Evolutionary conservation across 2,113 vertebrate genomes (phyloP).

Genomic region (Mustelus asterias): DNA sequence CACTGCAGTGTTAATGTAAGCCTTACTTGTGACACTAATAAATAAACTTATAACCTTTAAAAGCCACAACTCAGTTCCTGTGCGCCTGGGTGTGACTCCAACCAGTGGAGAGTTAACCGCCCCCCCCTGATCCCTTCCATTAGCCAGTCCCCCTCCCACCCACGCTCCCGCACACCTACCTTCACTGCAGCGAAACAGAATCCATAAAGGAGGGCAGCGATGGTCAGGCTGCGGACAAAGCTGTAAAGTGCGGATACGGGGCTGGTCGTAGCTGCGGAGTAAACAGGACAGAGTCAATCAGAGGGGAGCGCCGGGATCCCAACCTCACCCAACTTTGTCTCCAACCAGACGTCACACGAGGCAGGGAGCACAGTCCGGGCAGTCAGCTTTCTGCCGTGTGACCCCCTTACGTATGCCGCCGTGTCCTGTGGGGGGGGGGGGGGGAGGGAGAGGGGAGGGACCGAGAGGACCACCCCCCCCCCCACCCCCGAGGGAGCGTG

Average conservation of each 20-base stretch:
- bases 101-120: too few species aligned
- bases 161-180: slow-evolving; percentile 51
- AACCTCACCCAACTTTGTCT: not conserved
- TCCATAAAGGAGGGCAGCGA: slow-evolving; percentile 73
- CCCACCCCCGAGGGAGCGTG: too few species aligned
- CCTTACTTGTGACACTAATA: too few species aligned
- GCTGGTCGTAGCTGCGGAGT: slow-evolving; percentile 70
- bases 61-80: too few species aligned
- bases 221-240: slow-evolving; percentile 71
- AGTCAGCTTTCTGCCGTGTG: not conserved
- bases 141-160: too few species aligned
- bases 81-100: too few species aligned
- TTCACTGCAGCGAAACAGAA: slow-evolving; percentile 81
- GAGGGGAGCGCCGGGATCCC: not conserved
- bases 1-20: too few species aligned
- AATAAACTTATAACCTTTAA: too few species aligned
- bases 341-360: not conserved
- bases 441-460: too few species aligned
- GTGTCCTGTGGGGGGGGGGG: too few species aligned
- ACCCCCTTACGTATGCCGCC: too few species aligned
- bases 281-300: not conserved
- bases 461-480: too few species aligned
- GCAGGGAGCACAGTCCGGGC: not conserved
- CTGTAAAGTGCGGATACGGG: slow-evolving; percentile 77
- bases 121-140: not conserved